These are phyloP conservation scores for Anguilla obscura DNA, from an alignment of 2,797 vertebrate species.

Conservation along the genomic window DNA sequence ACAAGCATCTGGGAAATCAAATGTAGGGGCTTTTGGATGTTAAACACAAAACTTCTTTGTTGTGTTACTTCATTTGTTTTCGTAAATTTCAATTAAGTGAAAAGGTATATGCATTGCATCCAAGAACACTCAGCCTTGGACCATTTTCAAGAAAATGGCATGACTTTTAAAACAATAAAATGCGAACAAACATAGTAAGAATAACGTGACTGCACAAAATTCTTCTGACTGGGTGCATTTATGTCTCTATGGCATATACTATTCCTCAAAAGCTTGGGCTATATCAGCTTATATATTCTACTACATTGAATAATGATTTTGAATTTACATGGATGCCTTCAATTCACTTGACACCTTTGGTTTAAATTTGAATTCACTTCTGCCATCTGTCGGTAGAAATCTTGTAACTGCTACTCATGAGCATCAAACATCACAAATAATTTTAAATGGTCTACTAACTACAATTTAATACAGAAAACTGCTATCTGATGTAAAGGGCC, in stretches of 20 bases:
- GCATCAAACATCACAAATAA: background rate
- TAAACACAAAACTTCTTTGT: background rate
- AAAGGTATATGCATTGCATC: background rate
- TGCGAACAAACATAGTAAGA: background rate
- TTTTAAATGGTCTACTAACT: background rate
- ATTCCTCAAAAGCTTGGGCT: background rate
- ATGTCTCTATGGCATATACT: background rate
- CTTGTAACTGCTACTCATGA: slow-evolving; percentile 23
- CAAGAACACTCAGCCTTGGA: background rate
- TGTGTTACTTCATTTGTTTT: slow-evolving; percentile 2
- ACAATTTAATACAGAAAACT: too few species aligned
- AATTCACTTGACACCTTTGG: background rate
- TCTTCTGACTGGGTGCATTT: background rate
- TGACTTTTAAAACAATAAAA: background rate
- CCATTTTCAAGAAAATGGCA: background rate
- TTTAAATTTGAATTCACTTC: slow-evolving; percentile 26
- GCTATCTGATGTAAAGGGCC: too few species aligned
- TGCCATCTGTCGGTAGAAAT: slow-evolving; percentile 50
- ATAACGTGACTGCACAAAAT: background rate
- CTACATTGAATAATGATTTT: background rate
- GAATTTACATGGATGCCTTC: background rate
- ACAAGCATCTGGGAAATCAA: background rate
- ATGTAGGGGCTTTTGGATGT: background rate
- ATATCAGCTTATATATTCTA: too few species aligned
- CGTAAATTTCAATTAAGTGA: background rate